Evolutionary conservation across 2,888 invertebrate species (phyloP), one percentile per base, ranked within the genome.

Genomic region (Hemicrepidius hirtus): DNA sequence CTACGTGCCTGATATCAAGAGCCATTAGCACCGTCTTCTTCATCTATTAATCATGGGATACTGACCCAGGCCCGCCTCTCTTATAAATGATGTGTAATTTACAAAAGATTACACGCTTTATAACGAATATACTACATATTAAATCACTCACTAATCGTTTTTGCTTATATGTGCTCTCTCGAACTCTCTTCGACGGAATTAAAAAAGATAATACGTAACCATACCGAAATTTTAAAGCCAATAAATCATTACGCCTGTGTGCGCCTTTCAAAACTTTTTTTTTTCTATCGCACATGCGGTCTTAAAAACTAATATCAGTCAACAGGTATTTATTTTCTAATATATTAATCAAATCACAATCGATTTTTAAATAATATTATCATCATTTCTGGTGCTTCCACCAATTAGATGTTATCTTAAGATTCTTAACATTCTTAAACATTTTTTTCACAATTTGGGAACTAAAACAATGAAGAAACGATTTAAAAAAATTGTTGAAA

Each of bases 1-100:
- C n/a, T n/a, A n/a, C n/a, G n/a, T n/a, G n/a, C n/a, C n/a, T n/a
- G n/a, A n/a, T n/a, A n/a, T n/a, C 83, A 82, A 83, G 83, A 84
- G 82, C 83, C 84, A 85, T 85, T 85, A 85, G 82, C 84, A 82
- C 84, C 81, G 80, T 79, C 80, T 78, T 79, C 81, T 80, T 82
- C 82, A 82, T 84, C 84, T 82, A 85, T 85, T 84, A 84, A 85
- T 85, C 85, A 85, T 82, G 79, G 80, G 79, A 80, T 80, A 77
- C 79, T 80, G 79, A 79, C 79, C 80, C 75, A 72, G 77, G 73
- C 68, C 82, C 82, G 82, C 84, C 84, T 80, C 82, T 80, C 80
- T 81, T 82, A 84, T 85, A 85, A 85, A 85, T 85, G 85, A 84
- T 80, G 83, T 85, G 84, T 85, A 85, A 85, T 85, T 85, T 85